Evolutionary conservation across 1,140 invertebrate species (phyloP), one percentile per base, ranked within the genome.

Genomic region (Nixonia krombeini): DNA sequence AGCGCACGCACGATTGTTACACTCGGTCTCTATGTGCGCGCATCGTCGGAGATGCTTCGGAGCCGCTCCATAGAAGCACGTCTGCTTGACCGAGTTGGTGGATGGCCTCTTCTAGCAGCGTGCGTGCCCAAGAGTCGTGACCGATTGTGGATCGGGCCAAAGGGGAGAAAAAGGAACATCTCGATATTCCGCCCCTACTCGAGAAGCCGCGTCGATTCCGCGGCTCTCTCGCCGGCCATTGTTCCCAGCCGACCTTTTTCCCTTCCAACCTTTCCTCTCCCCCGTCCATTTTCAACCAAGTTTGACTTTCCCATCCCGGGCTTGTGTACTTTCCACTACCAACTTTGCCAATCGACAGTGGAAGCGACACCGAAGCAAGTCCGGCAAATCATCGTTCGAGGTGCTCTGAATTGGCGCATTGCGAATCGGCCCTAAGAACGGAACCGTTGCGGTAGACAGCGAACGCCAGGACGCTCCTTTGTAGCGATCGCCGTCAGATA

Each of bases 91-190:
- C 64, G 64, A 67, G 55, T 67, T 67, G 51, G 56, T 56, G 50
- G 56, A 67, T 67, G 56, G 64, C 61, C 64, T 67, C 56, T 67
- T 59, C 64, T 67, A 51, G 58, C 50, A 59, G 64, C 64, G 51
- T 67, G 64, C 64, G 56, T 61, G 64, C 56, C 64, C 51, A 67
- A 66, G 64, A 67, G 64, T 67, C 64, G 64, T 67, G 64, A 67
- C 64, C 64, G 64, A 67, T 67, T 67, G 49, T 51, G 52, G 61
- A 61, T 61, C 64, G 57, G 64, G 64, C 64, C 57, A 68, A 68
- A 61, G 57, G 57, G 56, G 52, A 57, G n/a, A n/a, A 26, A 57
- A 68, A 57, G 64, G 45, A 62, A 57, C 51, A 61, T 59, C 50
- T 67, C 64, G 64, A 67, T 67, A 61, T n/a, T n/a, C n/a, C n/a